Conservation (phyloP, 2,797 vertebrate genomes). For the Peromyscus nudipes region DNA sequence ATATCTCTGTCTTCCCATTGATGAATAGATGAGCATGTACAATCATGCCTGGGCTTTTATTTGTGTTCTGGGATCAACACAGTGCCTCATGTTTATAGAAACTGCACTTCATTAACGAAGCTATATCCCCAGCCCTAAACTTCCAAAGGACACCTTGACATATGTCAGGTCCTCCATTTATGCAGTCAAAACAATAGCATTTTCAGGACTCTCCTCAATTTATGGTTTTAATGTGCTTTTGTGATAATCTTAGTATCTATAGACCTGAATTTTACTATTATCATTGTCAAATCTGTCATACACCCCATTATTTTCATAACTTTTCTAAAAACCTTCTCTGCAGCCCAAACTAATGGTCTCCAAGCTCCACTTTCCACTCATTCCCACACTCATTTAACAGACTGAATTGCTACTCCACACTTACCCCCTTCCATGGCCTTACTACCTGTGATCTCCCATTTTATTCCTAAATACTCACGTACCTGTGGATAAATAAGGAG, state of each 20-base stretch:
- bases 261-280: background rate
- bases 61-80: background rate
- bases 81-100: background rate
- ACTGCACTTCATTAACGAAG: background rate
- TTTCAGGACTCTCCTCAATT: background rate
- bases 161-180: background rate
- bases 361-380: background rate
- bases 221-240: background rate
- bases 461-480: background rate
- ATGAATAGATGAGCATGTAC: background rate
- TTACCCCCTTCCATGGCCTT: background rate
- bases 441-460: background rate
- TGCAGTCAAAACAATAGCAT: background rate
- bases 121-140: background rate
- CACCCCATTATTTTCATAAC: background rate
- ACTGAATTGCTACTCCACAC: background rate
- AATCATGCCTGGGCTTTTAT: background rate
- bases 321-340: background rate
- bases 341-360: background rate
- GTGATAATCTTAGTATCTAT: background rate
- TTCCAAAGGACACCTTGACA: background rate
- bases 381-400: background rate
- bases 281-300: background rate
- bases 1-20: background rate
- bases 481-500: background rate